Evolutionary conservation across 2,797 vertebrate genomes (phyloP).

Genomic region (Semaprochilodus insignis): DNA sequence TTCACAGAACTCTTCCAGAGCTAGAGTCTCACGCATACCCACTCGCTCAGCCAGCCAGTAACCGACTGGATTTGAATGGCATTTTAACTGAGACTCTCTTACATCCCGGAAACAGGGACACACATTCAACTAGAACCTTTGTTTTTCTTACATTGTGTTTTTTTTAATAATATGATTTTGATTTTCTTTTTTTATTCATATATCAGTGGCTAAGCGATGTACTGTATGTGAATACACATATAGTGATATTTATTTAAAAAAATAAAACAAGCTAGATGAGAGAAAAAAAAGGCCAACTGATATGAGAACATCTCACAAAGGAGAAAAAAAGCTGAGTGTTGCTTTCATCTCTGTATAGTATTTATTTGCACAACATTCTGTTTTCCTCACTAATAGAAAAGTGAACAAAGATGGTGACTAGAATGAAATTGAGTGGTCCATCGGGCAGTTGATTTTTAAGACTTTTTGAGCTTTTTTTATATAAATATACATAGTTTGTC

Average conservation of each 20-base stretch:
- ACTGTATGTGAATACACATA: slow-evolving; percentile 52
- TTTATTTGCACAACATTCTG: slow-evolving; percentile 71
- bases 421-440: not conserved
- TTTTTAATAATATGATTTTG: slow-evolving; percentile 52
- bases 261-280: slow-evolving; percentile 12
- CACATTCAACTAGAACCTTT: slow-evolving; percentile 59
- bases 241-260: slow-evolving; percentile 65
- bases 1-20: slow-evolving; percentile 1
- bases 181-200: slow-evolving; percentile 20
- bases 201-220: slow-evolving; percentile 4
- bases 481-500: not conserved
- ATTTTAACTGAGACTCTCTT: slow-evolving; percentile 61
- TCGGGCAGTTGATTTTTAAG: not conserved
- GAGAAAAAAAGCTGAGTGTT: slow-evolving; percentile 44
- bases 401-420: slow-evolving; percentile 26
- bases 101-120: slow-evolving; percentile 29
- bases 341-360: slow-evolving; percentile 54
- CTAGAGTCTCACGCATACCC: not conserved
- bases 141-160: slow-evolving; percentile 53
- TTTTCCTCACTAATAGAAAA: slow-evolving; percentile 48
- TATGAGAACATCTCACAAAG: slow-evolving; percentile 53
- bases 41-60: slow-evolving; percentile 43
- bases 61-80: slow-evolving; percentile 58
- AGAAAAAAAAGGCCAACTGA: slow-evolving; percentile 59
- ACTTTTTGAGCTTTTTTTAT: not conserved